Evolutionary conservation across 1,140 invertebrate genomes (phyloP).

Genomic region (Manduca sexta): DNA sequence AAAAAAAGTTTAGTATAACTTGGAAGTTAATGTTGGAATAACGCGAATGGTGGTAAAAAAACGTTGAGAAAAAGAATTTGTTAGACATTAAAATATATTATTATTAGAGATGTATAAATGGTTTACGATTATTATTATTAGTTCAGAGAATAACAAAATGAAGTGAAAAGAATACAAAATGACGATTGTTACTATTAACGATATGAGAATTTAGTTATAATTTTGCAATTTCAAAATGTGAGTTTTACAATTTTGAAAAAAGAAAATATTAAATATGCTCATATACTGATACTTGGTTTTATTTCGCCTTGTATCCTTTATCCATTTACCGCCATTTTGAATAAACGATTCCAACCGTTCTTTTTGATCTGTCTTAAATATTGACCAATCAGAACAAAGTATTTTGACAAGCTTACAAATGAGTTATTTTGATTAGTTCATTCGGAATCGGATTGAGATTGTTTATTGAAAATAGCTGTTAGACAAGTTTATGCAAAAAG

Average conservation of each 20-base stretch:
- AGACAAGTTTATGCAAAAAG: too few relatives aligned
- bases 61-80: slow-evolving; percentile 67
- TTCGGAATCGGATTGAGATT: too few relatives aligned
- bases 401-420: too few relatives aligned
- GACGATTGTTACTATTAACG: slow-evolving; percentile 71
- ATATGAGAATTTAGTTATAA: slow-evolving; percentile 73
- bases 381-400: too few relatives aligned
- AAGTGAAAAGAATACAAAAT: slow-evolving; percentile 35
- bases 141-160: slow-evolving; percentile 61
- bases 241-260: slow-evolving; percentile 73
- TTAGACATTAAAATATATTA: slow-evolving; percentile 70
- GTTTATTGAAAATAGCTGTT: too few relatives aligned
- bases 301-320: slow-evolving; percentile 20
- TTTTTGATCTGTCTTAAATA: too few relatives aligned
- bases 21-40: slow-evolving; percentile 61
- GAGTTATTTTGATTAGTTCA: too few relatives aligned
- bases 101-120: slow-evolving; percentile 70
- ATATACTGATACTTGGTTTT: slow-evolving; percentile 55
- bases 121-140: slow-evolving; percentile 69
- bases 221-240: slow-evolving; percentile 73
- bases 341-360: too few relatives aligned
- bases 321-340: background rate
- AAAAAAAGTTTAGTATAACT: slow-evolving; percentile 58
- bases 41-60: slow-evolving; percentile 41
- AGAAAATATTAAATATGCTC: slow-evolving; percentile 73